Percentiles rank a stretch among this genome's conserved stretches.
Conservation (phyloP, 2,888 invertebrate species). For the Molorchus minor region DNA sequence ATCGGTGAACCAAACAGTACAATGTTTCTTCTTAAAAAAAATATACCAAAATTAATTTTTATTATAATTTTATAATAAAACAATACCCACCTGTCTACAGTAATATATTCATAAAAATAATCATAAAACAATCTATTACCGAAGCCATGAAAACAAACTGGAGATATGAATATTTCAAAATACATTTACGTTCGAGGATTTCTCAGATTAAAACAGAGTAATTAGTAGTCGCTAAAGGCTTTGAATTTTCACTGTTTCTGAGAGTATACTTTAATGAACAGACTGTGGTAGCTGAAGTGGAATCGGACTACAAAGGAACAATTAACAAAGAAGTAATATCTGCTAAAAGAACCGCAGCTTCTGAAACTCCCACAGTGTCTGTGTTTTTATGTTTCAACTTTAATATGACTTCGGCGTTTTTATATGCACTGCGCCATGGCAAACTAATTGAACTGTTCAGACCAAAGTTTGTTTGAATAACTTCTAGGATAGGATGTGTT, state of each 20-base stretch:
- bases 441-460: constrained; percentile 39
- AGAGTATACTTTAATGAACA: constrained; percentile 58
- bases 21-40: no score
- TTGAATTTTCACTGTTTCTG: constrained; percentile 48
- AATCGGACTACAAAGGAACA: constrained; percentile 61
- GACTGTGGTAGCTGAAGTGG: constrained; percentile 56
- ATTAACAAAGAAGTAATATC: constrained; percentile 62
- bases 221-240: constrained; percentile 56
- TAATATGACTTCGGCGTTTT: constrained; percentile 44
- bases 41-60: no score
- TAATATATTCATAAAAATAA: no score
- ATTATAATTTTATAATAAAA: no score
- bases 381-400: constrained; percentile 51
- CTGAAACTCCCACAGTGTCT: constrained; percentile 53
- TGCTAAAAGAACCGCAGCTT: constrained; percentile 57
- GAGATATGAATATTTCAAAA: constrained; percentile 26
- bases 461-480: constrained; percentile 19
- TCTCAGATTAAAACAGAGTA: constrained; percentile 55
- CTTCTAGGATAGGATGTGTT: constrained; percentile 17
- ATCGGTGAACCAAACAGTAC: no score
- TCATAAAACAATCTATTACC: no score
- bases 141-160: constrained; percentile 21
- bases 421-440: constrained; percentile 26
- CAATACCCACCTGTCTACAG: no score
- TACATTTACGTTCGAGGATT: constrained; percentile 32